Base-by-base conservation (phyloP, 2,888 invertebrate genomes). In the Terebella lapidaria region DNA sequence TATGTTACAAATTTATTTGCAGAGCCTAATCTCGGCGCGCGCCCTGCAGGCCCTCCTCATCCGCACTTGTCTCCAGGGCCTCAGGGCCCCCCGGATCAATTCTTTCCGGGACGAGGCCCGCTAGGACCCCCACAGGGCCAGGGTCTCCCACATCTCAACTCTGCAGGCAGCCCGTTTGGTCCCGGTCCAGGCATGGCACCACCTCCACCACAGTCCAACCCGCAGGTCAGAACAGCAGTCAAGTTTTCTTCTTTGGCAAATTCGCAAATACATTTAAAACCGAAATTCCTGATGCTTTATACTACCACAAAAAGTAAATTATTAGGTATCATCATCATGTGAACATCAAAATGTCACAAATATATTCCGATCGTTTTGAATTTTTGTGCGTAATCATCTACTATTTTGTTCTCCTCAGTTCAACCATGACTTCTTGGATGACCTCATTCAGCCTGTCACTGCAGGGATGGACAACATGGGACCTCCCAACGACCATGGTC, bases 381-480 rank as follows among this genome's bases (percentile, higher is more conserved):
- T n/a, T n/a, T n/a, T n/a, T n/a, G n/a, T n/a, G n/a, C n/a, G n/a
- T n/a, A n/a, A n/a, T n/a, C n/a, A n/a, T n/a, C n/a, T 35, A n/a
- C n/a, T 35, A n/a, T n/a, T 35, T 35, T 35, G 10, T 35, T 10
- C n/a, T 24, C 22, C 22, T 24, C 49, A 49, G 49, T 22, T 49
- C 5, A 49, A 49, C 24, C 49, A 49, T 49, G 49, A 49, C 22
- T 49, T 49, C 49, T 24, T 49, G 49, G 49, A 49, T 22, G 49
- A 49, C 5, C 49, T 49, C 5, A 49, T 49, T 22, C 49, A 10
- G 10, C 49, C 49, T 22, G 49, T 49, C 18, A 49, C 49, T 22
- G 22, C n/a, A 5, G 5, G 5, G 5, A 10, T n/a, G 18, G 49
- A 49, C 5, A 22, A 22, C 49, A 49, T 49, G 18, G 24, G 49